Percentiles rank a stretch among this genome's conserved stretches.
phyloP scores from a whole-genome alignment of 2,113 vertebrate genomes.

The Pelecanoides urinatrix region DNA sequence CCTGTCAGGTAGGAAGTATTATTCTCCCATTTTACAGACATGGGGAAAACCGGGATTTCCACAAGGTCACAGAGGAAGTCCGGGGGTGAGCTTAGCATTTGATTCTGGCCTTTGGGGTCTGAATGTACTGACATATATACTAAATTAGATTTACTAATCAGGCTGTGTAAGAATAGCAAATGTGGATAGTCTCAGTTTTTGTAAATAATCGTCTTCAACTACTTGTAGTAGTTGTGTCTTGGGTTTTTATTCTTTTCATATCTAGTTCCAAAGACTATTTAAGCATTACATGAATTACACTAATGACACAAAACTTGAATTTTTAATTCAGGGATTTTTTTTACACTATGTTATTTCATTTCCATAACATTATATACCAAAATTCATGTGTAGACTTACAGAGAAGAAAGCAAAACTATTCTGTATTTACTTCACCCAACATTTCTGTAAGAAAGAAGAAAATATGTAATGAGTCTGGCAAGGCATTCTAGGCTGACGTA shows the following conservation, averaged over 20 bases:
- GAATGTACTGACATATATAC: not conserved
- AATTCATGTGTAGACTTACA: not conserved
- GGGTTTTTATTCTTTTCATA: not conserved
- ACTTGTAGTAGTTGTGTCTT: not conserved
- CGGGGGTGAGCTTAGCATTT: not conserved
- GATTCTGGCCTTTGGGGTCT: not conserved
- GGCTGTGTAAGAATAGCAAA: not conserved
- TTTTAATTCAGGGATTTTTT: not conserved
- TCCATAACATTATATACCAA: not conserved
- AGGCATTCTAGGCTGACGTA: not conserved
- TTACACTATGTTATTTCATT: not conserved
- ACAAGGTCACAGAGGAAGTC: not conserved
- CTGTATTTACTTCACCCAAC: not conserved
- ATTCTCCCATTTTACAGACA: conserved; percentile 36
- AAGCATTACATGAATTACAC: not conserved
- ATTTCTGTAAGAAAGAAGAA: not conserved
- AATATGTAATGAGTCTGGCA: not conserved
- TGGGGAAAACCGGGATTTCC: not conserved
- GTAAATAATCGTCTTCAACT: not conserved
- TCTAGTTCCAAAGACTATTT: not conserved
- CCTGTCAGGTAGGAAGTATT: conserved; percentile 43
- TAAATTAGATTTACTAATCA: not conserved
- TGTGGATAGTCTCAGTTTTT: not conserved
- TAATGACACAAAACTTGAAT: not conserved
- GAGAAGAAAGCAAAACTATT: not conserved